Evolutionary conservation across 2,113 vertebrate genomes (phyloP).

Genomic region (Strigops habroptila): DNA sequence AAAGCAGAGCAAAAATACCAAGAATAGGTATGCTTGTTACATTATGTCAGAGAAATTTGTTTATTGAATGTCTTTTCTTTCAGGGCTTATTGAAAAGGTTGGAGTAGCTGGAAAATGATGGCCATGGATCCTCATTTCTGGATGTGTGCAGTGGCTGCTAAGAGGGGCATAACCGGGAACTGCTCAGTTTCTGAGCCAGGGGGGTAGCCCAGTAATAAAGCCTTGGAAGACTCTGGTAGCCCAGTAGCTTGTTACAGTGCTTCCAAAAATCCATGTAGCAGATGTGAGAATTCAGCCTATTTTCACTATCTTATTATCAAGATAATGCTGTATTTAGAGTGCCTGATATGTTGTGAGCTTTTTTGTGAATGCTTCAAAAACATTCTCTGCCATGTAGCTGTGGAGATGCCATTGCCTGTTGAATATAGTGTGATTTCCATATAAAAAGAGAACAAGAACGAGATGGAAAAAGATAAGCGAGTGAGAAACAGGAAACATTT

Average conservation of each 20-base stretch:
- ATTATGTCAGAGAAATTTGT: background rate
- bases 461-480: background rate
- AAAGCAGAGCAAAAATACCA: background rate
- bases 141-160: background rate
- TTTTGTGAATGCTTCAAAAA: background rate
- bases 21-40: background rate
- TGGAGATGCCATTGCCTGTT: background rate
- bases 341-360: background rate
- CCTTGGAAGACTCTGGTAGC: background rate
- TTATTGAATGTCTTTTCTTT: background rate
- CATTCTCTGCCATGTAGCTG: background rate
- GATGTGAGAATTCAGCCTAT: background rate
- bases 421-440: background rate
- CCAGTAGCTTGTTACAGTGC: rapidly evolving
- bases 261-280: background rate
- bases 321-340: background rate
- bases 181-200: background rate
- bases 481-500: background rate
- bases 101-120: rapidly evolving
- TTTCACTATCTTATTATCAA: background rate
- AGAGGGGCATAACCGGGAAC: rapidly evolving
- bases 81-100: background rate
- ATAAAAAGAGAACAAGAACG: background rate
- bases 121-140: background rate
- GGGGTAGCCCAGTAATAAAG: background rate